phyloP scores from a whole-genome alignment of 2,888 invertebrate genomes.

The Metellina segmentata region DNA sequence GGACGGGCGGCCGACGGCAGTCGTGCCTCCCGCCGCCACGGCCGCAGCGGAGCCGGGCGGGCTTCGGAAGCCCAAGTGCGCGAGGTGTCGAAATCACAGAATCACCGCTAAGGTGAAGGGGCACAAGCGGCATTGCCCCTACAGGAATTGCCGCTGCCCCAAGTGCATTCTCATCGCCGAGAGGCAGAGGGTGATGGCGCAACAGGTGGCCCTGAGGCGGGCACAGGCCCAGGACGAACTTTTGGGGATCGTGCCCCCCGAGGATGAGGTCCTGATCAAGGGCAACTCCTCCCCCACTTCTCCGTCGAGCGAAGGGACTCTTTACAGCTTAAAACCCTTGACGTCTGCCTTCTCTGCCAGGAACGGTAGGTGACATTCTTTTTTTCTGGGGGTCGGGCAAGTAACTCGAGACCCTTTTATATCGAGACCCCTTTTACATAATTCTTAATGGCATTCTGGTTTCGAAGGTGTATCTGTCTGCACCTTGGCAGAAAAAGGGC shows the following conservation, averaged over 20 bases:
- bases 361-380: constrained; percentile 38
- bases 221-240: constrained; percentile 80
- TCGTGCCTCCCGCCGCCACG: constrained; percentile 1
- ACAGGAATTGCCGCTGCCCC: constrained; percentile 91
- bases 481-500: too few species aligned
- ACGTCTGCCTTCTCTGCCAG: constrained; percentile 60
- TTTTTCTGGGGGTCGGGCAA: too few species aligned
- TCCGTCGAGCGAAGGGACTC: constrained; percentile 30
- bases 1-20: constrained; percentile 33
- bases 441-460: too few species aligned
- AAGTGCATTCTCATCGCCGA: constrained; percentile 90
- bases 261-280: constrained; percentile 28
- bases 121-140: constrained; percentile 91
- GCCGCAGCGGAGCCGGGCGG: constrained; percentile 4
- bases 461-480: too few species aligned
- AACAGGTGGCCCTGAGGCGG: constrained; percentile 85
- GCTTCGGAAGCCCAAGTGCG: constrained; percentile 84
- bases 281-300: constrained; percentile 9
- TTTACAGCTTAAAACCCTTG: constrained; percentile 11
- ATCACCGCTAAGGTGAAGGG: constrained; percentile 92
- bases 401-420: too few species aligned
- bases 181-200: constrained; percentile 85
- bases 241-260: constrained; percentile 35
- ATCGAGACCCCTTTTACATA: too few species aligned
- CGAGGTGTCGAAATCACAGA: constrained; percentile 89